These are phyloP conservation scores for Epinotia demarniana DNA, from an alignment of 2,888 invertebrate genomes.

Conservation along the genomic window DNA sequence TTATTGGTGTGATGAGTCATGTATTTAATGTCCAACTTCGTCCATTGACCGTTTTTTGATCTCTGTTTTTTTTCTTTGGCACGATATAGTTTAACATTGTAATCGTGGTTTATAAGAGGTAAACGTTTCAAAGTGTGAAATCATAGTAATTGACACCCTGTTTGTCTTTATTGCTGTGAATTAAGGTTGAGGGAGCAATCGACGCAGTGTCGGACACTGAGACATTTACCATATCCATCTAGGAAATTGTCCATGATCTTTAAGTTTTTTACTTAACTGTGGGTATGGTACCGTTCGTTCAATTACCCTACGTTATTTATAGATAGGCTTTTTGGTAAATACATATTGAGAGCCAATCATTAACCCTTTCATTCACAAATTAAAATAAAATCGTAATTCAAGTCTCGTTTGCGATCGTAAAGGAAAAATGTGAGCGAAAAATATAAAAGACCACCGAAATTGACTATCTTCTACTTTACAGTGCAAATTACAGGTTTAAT, in stretches of 20 bases:
- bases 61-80: constrained; percentile 20
- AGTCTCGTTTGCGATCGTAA: too few relatives aligned
- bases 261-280: neutral
- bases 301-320: neutral
- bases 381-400: too few relatives aligned
- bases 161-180: neutral
- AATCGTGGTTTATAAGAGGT: neutral
- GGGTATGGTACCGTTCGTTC: neutral
- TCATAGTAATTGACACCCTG: too few relatives aligned
- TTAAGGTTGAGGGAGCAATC: neutral
- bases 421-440: too few relatives aligned
- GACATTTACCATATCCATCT: neutral
- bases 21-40: constrained; percentile 20
- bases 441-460: too few relatives aligned
- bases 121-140: neutral
- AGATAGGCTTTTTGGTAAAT: neutral
- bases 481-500: too few relatives aligned
- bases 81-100: neutral
- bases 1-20: constrained; percentile 35
- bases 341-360: too few relatives aligned
- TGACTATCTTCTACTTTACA: too few relatives aligned
- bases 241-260: neutral
- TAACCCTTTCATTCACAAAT: too few relatives aligned
- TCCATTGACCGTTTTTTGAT: constrained; percentile 25
- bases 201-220: neutral